Evolutionary conservation across 2,113 vertebrate genomes (phyloP).

Genomic region (Sphyrna mokarran): DNA sequence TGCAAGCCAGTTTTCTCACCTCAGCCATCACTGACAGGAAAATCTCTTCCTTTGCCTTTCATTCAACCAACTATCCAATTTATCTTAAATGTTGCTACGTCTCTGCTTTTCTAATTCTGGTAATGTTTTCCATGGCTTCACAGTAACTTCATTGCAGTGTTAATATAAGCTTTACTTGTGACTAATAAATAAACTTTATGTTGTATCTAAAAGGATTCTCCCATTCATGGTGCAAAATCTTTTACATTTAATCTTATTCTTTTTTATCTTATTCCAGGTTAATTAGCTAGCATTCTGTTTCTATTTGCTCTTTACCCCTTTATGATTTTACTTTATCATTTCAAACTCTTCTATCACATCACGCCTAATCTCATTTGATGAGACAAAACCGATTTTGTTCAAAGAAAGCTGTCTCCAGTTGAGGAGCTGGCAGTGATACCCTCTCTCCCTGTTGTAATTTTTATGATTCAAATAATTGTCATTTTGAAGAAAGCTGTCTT

Average conservation of each 20-base stretch:
- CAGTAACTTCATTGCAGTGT: too few species aligned
- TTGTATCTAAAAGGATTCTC: background rate
- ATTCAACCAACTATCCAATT: too few species aligned
- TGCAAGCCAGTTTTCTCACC: too few species aligned
- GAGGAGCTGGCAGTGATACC: background rate
- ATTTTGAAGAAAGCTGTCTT: background rate
- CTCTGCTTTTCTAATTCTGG: background rate
- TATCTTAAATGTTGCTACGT: background rate
- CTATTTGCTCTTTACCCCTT: background rate
- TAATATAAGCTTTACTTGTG: too few species aligned
- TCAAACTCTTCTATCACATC: background rate
- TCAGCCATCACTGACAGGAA: too few species aligned
- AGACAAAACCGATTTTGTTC: background rate
- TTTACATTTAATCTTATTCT: background rate
- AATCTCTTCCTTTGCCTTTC: background rate
- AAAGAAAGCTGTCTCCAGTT: background rate
- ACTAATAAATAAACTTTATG: too few species aligned
- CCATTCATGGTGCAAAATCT: background rate
- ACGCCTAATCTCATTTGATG: background rate
- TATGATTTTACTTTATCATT: background rate
- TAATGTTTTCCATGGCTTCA: background rate
- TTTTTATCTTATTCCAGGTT: background rate
- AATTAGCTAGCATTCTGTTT: background rate
- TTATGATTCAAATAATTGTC: background rate
- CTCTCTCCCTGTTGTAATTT: too few species aligned